Evolutionary conservation across 2,888 invertebrate species (phyloP), one percentile per base, ranked within the genome.

Genomic region (Cerastis leucographa): DNA sequence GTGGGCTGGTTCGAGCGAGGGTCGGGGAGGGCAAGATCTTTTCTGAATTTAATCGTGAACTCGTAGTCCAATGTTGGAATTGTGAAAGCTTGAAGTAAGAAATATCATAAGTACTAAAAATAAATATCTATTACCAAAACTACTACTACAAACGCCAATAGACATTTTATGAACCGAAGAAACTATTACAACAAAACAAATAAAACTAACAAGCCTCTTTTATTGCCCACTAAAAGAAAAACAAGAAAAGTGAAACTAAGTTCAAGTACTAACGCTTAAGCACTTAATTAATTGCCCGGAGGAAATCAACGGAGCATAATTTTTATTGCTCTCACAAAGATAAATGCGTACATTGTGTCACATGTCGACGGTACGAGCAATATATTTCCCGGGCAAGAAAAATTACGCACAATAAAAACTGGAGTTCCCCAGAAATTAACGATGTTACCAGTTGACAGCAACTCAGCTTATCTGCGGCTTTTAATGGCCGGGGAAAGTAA

Each of bases 371-470:
- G 84, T 81, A 79, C 82, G 84, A 84, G 89, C 90, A 90, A 93
- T 94, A 93, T 90, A 93, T 94, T 92, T 90, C 79, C 85, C 69
- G 69, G 78, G 80, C 76, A 88, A 85, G 86, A 94, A 94, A 95
- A 94, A 94, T 94, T 93, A 91, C 92, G 88, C 87, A 93, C 93
- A 94, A 94, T 94, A 95, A 95, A 96, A 96, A 95, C 92, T 93
- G 91, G 94, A 94, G 87, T 93, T 93, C 90, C 90, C 89, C 89
- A 90, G 86, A 95, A 95, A 96, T 96, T 96, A 96, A 96, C 95
- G 95, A 96, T 94, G 95, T 78, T 95, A 92, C 90, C 93, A 94
- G 95, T 94, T 94, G 96, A 95, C 95, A 95, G 95, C 84, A 84
- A 90, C 89, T 90, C 87, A 85, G 94, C 95, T 95, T 95, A 96